These are phyloP conservation scores for Sepioteuthis lessoniana DNA, from an alignment of 2,888 invertebrate genomes.

Conservation along the genomic window DNA sequence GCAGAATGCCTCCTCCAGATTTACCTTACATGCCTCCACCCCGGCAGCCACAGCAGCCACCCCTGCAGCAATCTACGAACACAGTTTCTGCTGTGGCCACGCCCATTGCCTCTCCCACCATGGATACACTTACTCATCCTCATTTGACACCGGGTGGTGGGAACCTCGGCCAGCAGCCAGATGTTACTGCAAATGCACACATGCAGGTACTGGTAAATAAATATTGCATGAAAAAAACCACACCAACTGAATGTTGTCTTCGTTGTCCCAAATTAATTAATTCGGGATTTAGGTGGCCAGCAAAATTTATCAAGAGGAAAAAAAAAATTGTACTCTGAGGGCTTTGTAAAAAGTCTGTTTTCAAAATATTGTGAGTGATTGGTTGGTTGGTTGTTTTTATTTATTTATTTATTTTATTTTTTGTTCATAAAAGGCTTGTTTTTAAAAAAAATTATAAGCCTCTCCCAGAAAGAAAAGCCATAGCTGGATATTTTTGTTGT, in stretches of 20 bases:
- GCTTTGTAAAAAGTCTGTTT: no score
- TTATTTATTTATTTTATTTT: no score
- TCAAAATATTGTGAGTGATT: neutral
- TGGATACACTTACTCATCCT: constrained; percentile 25
- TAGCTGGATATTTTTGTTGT: no score
- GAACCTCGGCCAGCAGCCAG: neutral
- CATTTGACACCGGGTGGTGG: constrained; percentile 21
- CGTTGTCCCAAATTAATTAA: neutral
- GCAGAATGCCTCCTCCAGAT: neutral
- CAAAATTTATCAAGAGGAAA: no score
- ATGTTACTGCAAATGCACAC: constrained; percentile 39
- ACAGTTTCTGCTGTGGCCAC: constrained; percentile 60
- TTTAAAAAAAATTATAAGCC: no score
- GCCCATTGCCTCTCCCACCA: constrained; percentile 62
- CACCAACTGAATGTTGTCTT: neutral
- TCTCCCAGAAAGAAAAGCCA: no score
- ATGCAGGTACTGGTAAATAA: constrained; percentile 25
- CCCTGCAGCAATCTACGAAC: constrained; percentile 53
- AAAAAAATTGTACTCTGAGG: no score
- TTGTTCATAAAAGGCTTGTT: no score
- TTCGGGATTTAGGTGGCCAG: no score
- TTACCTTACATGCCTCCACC: constrained; percentile 38
- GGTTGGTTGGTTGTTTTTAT: neutral
- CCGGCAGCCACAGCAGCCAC: constrained; percentile 49
- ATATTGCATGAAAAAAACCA: neutral